These are phyloP conservation scores for Rhingia rostrata DNA, from an alignment of 2,888 invertebrate genomes.

Conservation along the genomic window DNA sequence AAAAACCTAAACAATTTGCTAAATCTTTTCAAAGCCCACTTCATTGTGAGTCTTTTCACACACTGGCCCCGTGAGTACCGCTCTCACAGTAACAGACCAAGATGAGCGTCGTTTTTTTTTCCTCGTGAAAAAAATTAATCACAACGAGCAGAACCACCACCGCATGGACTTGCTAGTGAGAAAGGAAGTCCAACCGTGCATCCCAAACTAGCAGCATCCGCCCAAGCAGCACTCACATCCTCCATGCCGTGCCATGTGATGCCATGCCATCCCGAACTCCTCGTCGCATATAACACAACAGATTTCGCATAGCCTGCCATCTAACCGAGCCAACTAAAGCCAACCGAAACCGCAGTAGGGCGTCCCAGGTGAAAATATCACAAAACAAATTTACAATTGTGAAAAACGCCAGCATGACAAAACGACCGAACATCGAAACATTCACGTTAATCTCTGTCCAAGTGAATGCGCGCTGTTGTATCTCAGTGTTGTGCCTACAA, in stretches of 20 bases:
- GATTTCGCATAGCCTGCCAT: slow-evolving; percentile 29
- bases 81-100: slow-evolving; percentile 6
- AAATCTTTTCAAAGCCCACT: slow-evolving; percentile 10
- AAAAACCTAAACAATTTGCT: slow-evolving; percentile 4
- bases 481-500: slow-evolving; percentile 72
- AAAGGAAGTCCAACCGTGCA: slow-evolving; percentile 61
- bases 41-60: slow-evolving; percentile 27
- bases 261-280: slow-evolving; percentile 9
- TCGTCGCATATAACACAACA: slow-evolving; percentile 25
- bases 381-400: slow-evolving; percentile 75
- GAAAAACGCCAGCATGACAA: slow-evolving; percentile 75
- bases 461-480: slow-evolving; percentile 70
- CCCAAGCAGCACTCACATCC: slow-evolving; percentile 62
- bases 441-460: slow-evolving; percentile 75
- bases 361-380: slow-evolving; percentile 74
- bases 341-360: slow-evolving; percentile 65
- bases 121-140: slow-evolving; percentile 56
- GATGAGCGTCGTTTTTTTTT: slow-evolving; percentile 3
- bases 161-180: slow-evolving; percentile 50
- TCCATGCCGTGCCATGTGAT: slow-evolving; percentile 25
- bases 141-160: slow-evolving; percentile 40
- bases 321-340: slow-evolving; percentile 13
- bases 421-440: slow-evolving; percentile 75
- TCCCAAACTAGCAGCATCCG: slow-evolving; percentile 55
- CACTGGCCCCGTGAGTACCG: slow-evolving; percentile 20